Evolutionary conservation across 2,113 vertebrate species (phyloP).

Genomic region (Perca fluviatilis): DNA sequence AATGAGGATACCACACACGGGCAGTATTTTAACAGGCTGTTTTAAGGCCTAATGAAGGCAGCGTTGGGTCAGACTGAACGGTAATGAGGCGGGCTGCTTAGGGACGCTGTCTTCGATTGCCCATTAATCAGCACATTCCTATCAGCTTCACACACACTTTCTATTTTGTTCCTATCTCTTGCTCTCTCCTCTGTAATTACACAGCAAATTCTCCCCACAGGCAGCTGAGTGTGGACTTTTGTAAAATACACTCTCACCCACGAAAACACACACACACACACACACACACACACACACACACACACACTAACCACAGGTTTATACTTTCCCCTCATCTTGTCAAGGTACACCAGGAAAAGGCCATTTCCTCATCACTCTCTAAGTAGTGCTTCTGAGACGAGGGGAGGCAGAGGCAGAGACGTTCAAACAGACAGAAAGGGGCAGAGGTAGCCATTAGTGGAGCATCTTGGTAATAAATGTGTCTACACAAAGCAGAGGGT

Average conservation of each 20-base stretch:
- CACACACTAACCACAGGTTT: conserved; percentile 45
- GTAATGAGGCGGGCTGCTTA: conserved; percentile 72
- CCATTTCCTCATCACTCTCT: conserved; percentile 64
- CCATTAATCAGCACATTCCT: conserved; percentile 80
- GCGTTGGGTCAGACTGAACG: conserved; percentile 60
- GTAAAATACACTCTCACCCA: background rate
- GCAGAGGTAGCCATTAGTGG: conserved; percentile 65
- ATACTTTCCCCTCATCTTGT: conserved; percentile 62
- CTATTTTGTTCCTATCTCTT: conserved; percentile 57
- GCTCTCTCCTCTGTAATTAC: conserved; percentile 73
- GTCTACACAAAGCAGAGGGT: conserved; percentile 55
- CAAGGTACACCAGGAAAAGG: conserved; percentile 65
- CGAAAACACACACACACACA: conserved; percentile 11
- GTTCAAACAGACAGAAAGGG: conserved; percentile 53
- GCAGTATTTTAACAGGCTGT: conserved; percentile 69
- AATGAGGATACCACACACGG: conserved; percentile 76
- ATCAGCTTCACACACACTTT: conserved; percentile 59
- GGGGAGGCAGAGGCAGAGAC: conserved; percentile 47
- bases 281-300: conserved; percentile 4
- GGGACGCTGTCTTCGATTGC: conserved; percentile 67
- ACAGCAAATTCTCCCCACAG: conserved; percentile 66
- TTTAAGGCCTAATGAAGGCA: conserved; percentile 75
- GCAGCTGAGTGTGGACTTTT: conserved; percentile 48
- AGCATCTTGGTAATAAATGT: conserved; percentile 59
- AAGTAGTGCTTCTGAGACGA: conserved; percentile 51